Percentiles rank a stretch among this genome's conserved stretches.
phyloP scores from a whole-genome alignment of 2,797 vertebrate genomes.

The Gambusia yucatana region DNA sequence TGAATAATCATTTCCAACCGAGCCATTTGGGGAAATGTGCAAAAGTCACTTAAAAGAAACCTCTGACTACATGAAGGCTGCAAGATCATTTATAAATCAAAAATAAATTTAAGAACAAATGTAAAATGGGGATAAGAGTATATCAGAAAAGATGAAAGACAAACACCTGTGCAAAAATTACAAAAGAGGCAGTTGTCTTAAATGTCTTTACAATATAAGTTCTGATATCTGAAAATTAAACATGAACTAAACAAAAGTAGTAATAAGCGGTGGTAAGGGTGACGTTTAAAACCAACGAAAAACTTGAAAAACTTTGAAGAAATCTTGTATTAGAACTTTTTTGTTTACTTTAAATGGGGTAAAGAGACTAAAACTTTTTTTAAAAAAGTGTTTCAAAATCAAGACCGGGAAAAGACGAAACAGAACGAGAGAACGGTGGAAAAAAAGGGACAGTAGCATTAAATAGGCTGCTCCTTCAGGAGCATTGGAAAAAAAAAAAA shows the following conservation, averaged over 20 bases:
- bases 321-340: too few species aligned
- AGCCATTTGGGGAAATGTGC: background rate
- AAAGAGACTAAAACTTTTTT: background rate
- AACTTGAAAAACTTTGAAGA: background rate
- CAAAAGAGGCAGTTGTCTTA: background rate
- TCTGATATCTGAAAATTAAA: background rate
- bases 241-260: background rate
- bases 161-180: background rate
- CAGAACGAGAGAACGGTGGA: constrained; percentile 17
- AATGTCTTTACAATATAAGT: background rate
- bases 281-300: too few species aligned
- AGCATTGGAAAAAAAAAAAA: background rate
- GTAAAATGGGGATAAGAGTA: background rate
- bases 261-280: background rate
- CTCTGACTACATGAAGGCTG: background rate
- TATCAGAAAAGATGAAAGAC: background rate
- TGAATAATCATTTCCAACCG: background rate
- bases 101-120: background rate
- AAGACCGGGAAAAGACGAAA: background rate
- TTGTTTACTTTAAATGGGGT: too few species aligned
- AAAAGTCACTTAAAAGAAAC: background rate
- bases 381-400: background rate
- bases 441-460: constrained; percentile 25
- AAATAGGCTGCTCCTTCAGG: constrained; percentile 42
- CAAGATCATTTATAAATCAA: background rate